Evolutionary conservation across 2,797 vertebrate species (phyloP), one percentile per base, ranked within the genome.

Genomic region (Manis crassicaudata): DNA sequence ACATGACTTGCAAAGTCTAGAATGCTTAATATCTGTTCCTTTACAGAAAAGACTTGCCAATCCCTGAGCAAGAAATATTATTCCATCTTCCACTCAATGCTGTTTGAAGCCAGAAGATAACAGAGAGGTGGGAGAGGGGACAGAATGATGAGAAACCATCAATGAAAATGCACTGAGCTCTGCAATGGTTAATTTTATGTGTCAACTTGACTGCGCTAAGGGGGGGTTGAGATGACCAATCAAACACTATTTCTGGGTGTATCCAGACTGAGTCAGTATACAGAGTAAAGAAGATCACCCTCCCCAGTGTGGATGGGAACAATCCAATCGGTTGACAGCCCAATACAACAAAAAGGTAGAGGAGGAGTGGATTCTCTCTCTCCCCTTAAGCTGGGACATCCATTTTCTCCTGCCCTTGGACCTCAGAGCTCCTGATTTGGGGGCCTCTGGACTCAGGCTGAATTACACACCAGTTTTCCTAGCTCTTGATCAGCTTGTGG

Each of bases 311-410:
- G 43, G 40, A 27, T 3, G 3, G 40, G 21, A 20, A 62, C 6
- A 58, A 8, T 18, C 12, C 50, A 8, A 3, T 4, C 1, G 16
- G 63, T 0, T 1, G 21, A 7, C 1, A 6, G 25, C 37, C 50
- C 0, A 58, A 72, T 0, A 46, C 46, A 25, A 72, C 18, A 37
- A 12, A 25, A 56, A 40, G 3, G 11, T 6, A 11, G 17, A 62
- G 25, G 65, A 13, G 29, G 37, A 46, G 50, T 0, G 7, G 35
- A 27, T 52, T 73, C 23, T 7, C 46, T 32, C 56, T 29, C 37
- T 56, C 37, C 13, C 17, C 27, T 32, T 56, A 13, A 75, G 37
- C 17, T 9, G 5, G 60, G 18, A 52, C n/a, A 21, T 10, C 65
- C 16, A 20, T 43, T 32, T 72, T 13, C 67, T 65, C 46, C 0